These are phyloP conservation scores for Actenoides hombroni DNA, from an alignment of 2,113 vertebrate species.

Conservation along the genomic window DNA sequence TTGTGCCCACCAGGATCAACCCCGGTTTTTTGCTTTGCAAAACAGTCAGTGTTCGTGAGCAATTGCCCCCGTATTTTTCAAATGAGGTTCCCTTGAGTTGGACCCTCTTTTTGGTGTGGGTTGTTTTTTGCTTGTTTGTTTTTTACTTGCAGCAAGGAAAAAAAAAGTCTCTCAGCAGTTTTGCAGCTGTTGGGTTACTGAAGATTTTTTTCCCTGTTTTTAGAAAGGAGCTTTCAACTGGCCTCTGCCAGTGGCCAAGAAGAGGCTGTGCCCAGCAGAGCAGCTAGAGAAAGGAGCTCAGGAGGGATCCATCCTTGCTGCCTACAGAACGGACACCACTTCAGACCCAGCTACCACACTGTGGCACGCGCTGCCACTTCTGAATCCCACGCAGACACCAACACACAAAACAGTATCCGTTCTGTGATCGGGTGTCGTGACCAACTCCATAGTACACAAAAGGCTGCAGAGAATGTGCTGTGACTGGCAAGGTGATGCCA, in stretches of 20 bases:
- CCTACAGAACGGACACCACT: rapidly evolving
- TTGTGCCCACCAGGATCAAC: neutral
- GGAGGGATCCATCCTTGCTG: neutral
- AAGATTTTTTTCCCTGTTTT: neutral
- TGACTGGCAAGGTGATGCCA: rapidly evolving
- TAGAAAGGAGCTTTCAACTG: neutral
- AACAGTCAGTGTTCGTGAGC: neutral
- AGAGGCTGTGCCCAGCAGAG: neutral
- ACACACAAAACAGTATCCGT: neutral
- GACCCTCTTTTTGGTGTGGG: neutral
- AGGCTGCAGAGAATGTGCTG: neutral
- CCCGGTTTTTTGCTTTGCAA: neutral
- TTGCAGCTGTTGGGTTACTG: neutral
- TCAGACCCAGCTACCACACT: rapidly evolving
- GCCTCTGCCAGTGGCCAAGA: neutral
- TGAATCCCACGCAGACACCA: neutral
- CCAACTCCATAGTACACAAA: neutral
- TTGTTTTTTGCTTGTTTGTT: neutral
- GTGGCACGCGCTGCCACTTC: rapidly evolving
- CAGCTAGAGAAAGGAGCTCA: neutral
- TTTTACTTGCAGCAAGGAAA: neutral
- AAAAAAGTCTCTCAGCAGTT: rapidly evolving
- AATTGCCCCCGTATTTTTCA: neutral
- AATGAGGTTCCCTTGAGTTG: neutral
- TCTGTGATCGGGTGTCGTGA: neutral